Evolutionary conservation across 2,888 invertebrate genomes (phyloP).

Genomic region (Leptopilina myrica): DNA sequence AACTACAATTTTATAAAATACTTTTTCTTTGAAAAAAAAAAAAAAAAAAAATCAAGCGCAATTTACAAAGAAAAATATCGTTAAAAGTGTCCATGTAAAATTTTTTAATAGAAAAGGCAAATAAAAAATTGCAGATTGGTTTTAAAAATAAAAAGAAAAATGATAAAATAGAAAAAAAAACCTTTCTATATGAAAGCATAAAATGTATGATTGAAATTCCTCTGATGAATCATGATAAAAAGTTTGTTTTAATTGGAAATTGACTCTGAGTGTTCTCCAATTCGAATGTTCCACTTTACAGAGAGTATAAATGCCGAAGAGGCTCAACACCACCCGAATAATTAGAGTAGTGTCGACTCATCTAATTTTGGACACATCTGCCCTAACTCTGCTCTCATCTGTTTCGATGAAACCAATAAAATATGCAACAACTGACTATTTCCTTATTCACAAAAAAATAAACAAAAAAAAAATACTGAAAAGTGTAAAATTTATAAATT

Average conservation of each 20-base stretch:
- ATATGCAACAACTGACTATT: background rate
- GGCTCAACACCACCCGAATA: slow-evolving; percentile 2
- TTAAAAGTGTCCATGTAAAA: too few species aligned
- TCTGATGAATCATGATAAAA: background rate
- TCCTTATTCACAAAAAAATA: background rate
- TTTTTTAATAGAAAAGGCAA: too few species aligned
- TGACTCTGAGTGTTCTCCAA: slow-evolving; percentile 11
- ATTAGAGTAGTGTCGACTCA: slow-evolving; percentile 37
- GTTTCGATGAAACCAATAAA: background rate
- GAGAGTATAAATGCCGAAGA: slow-evolving; percentile 6
- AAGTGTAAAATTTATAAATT: too few species aligned
- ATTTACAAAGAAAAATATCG: too few species aligned
- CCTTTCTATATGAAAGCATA: too few species aligned
- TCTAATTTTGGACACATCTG: slow-evolving; percentile 39
- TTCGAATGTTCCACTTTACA: slow-evolving; percentile 23
- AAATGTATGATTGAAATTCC: background rate
- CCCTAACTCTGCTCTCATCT: slow-evolving; percentile 28
- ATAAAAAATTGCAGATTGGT: too few species aligned
- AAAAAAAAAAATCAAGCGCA: too few species aligned
- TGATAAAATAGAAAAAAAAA: too few species aligned
- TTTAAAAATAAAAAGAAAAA: too few species aligned
- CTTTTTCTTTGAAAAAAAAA: too few species aligned
- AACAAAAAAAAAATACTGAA: background rate
- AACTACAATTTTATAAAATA: too few species aligned
- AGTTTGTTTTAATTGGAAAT: background rate